Evolutionary conservation across 2,797 vertebrate genomes (phyloP).

Genomic region (Luscinia megarhynchos): DNA sequence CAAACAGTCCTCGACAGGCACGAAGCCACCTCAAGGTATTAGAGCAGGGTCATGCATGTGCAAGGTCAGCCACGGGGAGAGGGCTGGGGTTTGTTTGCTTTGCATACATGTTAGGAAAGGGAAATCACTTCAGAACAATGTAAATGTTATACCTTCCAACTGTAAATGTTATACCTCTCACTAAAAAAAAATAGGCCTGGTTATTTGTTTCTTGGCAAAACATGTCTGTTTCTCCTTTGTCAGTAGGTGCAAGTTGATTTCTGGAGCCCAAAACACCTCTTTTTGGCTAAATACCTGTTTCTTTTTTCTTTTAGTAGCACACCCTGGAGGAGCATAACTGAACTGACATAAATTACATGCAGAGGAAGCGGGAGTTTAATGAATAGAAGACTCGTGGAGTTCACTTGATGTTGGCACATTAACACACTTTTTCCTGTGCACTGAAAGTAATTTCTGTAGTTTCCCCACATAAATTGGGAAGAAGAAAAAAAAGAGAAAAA

Average conservation of each 20-base stretch:
- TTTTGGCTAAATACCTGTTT: slow-evolving; percentile 73
- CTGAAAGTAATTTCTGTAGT: slow-evolving; percentile 69
- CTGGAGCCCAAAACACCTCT: slow-evolving; percentile 78
- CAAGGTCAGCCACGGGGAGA: not conserved
- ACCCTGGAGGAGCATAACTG: slow-evolving; percentile 79
- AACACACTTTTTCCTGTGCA: slow-evolving; percentile 73
- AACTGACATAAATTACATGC: slow-evolving; percentile 77
- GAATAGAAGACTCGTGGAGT: slow-evolving; percentile 80
- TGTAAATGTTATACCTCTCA: not conserved
- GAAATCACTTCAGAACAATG: slow-evolving; percentile 30
- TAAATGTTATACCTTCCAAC: slow-evolving; percentile 42
- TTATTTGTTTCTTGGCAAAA: slow-evolving; percentile 79
- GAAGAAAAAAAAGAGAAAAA: not conserved
- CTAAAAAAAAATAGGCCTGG: slow-evolving; percentile 39
- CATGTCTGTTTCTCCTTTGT: slow-evolving; percentile 73
- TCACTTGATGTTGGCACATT: slow-evolving; percentile 83
- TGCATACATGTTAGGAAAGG: slow-evolving; percentile 37
- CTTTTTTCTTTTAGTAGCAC: slow-evolving; percentile 75
- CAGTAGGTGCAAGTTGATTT: slow-evolving; percentile 79
- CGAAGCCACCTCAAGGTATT: not conserved
- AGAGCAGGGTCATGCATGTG: not conserved
- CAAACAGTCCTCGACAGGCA: not conserved
- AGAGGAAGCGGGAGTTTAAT: slow-evolving; percentile 75
- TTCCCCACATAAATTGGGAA: slow-evolving; percentile 49
- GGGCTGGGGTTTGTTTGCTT: not conserved